Conservation (phyloP, 2,113 vertebrate species). For the Aegotheles bennettii region DNA sequence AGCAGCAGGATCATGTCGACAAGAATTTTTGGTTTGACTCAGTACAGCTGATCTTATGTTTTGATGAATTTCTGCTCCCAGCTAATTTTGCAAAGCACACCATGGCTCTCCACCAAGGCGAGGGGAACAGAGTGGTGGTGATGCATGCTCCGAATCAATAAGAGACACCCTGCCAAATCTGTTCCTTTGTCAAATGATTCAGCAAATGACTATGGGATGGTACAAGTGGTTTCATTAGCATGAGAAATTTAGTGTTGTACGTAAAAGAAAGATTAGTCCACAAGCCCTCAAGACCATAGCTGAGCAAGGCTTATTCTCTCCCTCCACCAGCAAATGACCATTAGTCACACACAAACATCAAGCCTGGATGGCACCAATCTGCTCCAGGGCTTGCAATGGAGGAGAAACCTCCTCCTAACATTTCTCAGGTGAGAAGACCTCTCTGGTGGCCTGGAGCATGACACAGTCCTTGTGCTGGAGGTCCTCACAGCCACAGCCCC, state of each 20-base stretch:
- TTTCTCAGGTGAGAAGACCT: neutral
- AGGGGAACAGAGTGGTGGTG: neutral
- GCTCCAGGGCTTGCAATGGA: neutral
- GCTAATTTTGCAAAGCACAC: neutral
- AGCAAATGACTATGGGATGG: neutral
- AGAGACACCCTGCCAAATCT: neutral
- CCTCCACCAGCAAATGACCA: neutral
- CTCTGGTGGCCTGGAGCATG: neutral
- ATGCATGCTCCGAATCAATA: neutral
- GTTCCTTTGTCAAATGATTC: neutral
- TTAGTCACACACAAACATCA: neutral
- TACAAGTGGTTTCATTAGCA: neutral
- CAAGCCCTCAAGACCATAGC: neutral
- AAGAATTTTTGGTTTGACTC: neutral
- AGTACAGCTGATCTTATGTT: neutral
- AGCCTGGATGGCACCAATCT: neutral
- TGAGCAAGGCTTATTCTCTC: neutral
- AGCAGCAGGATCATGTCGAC: neutral
- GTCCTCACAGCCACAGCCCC: accelerated
- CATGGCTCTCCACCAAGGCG: neutral
- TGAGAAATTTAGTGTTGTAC: neutral
- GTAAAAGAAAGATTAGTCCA: neutral
- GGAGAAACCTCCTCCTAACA: neutral
- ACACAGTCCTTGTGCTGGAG: neutral
- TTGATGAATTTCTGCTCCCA: neutral